Evolutionary conservation across 2,888 invertebrate species (phyloP), one percentile per base, ranked within the genome.

Genomic region (Microplitis manilae): DNA sequence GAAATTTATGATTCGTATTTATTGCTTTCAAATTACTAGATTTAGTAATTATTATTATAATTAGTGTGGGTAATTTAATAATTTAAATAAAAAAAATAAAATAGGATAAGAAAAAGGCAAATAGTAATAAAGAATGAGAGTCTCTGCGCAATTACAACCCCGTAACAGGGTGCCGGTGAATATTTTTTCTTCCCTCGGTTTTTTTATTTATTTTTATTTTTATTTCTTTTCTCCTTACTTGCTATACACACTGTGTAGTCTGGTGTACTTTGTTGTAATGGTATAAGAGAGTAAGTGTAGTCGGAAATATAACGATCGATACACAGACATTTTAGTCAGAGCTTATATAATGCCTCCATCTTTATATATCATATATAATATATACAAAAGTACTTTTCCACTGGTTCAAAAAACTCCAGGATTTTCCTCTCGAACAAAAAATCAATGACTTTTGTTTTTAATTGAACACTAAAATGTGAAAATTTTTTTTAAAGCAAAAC

Each of bases 221-320:
- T 76, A 38, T 65, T 77, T 72, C 60, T 75, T 69, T 62, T 38
- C 62, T 64, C 61, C 64, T 79, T 68, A 73, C 72, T 70, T 76
- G 67, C 69, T 67, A 82, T 82, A 82, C 79, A 78, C 78, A 81
- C 80, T 69, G 79, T 82, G 77, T 77, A 79, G 77, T 76, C 76
- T 68, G 75, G 74, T 73, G 65, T 68, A 70, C 50, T 50, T 13
- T 50, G 50, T 50, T 50, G 50, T 50, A 50, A 50, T 50, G 50
- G 50, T 50, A 50, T 1, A 50, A 50, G 50, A 50, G 50, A 50
- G 50, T 50, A 50, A 13, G 8, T 50, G 50, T 50, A 50, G 50
- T 50, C 50, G 50, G 50, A 8, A 50, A 50, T 50, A 50, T 50
- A 50, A 50, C 50, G 50, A 50, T 50, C 50, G 50, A 50, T 50